These are phyloP conservation scores for Chloropsis hardwickii DNA, from an alignment of 2,113 vertebrate genomes.

Conservation along the genomic window DNA sequence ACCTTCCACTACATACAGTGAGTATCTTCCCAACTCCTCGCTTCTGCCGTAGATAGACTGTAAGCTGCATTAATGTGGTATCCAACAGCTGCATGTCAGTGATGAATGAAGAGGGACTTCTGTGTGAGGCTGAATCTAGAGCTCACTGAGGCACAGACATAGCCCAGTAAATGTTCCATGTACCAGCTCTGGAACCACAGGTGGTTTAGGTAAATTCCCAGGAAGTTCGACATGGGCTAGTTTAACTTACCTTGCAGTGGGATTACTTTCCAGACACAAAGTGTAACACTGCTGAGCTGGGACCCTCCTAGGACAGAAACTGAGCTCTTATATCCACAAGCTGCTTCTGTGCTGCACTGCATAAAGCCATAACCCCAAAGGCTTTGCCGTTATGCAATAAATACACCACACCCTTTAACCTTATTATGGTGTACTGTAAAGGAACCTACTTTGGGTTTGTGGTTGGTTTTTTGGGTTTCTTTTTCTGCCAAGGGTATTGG, in stretches of 20 bases:
- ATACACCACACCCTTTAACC: neutral
- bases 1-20: neutral
- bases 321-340: neutral
- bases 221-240: rapidly evolving
- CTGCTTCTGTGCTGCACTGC: neutral
- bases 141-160: neutral
- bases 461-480: neutral
- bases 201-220: neutral
- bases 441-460: neutral
- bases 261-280: neutral
- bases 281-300: neutral
- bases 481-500: neutral
- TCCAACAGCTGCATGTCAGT: neutral
- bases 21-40: neutral
- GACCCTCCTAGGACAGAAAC: neutral
- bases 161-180: neutral
- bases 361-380: neutral
- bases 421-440: neutral
- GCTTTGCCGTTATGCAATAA: neutral
- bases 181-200: neutral
- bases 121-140: neutral
- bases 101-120: neutral
- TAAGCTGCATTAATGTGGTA: neutral
- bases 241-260: neutral
- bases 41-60: neutral